phyloP scores from a whole-genome alignment of 2,113 vertebrate species.

The Lipotes vexillifer region DNA sequence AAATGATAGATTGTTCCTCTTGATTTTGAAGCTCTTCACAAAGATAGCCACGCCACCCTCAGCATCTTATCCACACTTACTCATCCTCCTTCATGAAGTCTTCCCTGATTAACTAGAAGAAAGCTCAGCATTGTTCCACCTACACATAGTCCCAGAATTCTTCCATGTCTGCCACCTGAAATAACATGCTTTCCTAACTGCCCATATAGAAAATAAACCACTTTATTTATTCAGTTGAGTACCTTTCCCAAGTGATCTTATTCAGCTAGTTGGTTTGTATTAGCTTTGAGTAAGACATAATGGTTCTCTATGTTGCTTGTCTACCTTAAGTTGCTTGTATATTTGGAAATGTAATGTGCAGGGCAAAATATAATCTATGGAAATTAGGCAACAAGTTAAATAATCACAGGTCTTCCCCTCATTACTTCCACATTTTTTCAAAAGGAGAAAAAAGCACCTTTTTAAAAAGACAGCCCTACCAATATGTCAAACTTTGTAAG shows the following conservation, averaged over 20 bases:
- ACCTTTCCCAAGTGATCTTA: slow-evolving; percentile 41
- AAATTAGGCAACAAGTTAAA: slow-evolving; percentile 24
- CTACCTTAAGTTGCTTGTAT: background rate
- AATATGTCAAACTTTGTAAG: background rate
- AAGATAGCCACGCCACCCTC: background rate
- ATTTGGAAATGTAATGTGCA: slow-evolving; percentile 15
- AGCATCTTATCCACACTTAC: slow-evolving; percentile 42
- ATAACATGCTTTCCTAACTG: slow-evolving; percentile 59
- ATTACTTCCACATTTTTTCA: background rate
- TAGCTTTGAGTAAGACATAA: background rate
- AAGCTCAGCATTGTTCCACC: slow-evolving; percentile 55
- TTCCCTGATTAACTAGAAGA: slow-evolving; percentile 38
- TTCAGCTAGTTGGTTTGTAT: background rate
- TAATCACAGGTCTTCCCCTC: background rate
- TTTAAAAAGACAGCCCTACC: background rate
- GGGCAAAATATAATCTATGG: background rate
- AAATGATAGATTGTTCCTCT: background rate
- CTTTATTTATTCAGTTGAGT: slow-evolving; percentile 50
- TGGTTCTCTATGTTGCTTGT: background rate
- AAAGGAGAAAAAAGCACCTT: background rate
- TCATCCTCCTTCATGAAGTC: slow-evolving; percentile 55
- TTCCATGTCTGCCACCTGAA: slow-evolving; percentile 59
- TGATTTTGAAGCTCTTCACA: slow-evolving; percentile 16
- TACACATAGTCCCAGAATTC: slow-evolving; percentile 35
- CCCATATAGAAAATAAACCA: slow-evolving; percentile 45